phyloP scores from a whole-genome alignment of 1,140 invertebrate species.

The Callitettix versicolor region DNA sequence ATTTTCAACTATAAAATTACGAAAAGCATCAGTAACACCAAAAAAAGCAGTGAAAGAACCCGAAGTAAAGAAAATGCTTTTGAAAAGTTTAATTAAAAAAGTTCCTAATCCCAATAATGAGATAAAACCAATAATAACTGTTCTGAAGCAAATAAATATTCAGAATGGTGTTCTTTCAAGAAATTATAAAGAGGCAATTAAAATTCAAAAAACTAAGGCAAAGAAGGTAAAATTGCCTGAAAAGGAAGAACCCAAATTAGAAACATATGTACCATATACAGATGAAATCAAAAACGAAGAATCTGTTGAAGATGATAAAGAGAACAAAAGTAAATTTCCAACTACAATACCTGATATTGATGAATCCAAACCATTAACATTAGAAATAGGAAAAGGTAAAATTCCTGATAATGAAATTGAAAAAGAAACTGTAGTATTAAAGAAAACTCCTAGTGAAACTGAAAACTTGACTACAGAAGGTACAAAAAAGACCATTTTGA shows the following conservation, averaged over 20 bases:
- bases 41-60: constrained; percentile 21
- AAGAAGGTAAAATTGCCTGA: constrained; percentile 27
- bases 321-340: neutral
- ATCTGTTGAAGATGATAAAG: constrained; percentile 6
- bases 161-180: constrained; percentile 31
- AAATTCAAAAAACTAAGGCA: constrained; percentile 29
- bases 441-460: constrained; percentile 28
- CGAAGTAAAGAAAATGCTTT: constrained; percentile 42
- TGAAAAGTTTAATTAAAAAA: constrained; percentile 49
- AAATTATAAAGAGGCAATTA: constrained; percentile 31
- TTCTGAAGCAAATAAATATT: constrained; percentile 22
- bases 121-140: constrained; percentile 23
- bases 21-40: constrained; percentile 10
- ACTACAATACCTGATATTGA: constrained; percentile 1
- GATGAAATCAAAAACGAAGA: constrained; percentile 11
- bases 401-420: constrained; percentile 23
- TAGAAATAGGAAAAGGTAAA: constrained; percentile 23
- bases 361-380: constrained; percentile 45
- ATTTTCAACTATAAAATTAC: constrained; percentile 4
- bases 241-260: constrained; percentile 21
- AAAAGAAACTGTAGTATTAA: constrained; percentile 25
- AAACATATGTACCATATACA: constrained; percentile 22
- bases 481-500: too few species aligned
- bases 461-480: constrained; percentile 8
- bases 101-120: constrained; percentile 31